Percentiles rank a stretch among this genome's conserved stretches.
phyloP scores from a whole-genome alignment of 2,888 invertebrate species.

The Axea sp. region DNA sequence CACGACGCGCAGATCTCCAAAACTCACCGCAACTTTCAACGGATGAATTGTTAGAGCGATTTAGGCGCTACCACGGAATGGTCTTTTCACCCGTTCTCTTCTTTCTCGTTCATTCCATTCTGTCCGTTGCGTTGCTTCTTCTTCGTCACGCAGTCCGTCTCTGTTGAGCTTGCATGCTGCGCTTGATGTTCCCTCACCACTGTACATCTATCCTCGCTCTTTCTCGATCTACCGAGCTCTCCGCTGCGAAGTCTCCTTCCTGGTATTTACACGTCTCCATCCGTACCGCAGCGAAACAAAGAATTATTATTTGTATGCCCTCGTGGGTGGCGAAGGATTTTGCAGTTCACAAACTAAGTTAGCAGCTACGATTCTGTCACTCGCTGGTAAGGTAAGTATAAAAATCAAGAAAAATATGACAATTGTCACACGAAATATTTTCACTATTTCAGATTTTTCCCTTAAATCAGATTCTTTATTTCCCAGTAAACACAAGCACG shows the following conservation, averaged over 20 bases:
- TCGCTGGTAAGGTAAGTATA: slow-evolving; percentile 34
- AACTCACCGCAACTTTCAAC: slow-evolving; percentile 77
- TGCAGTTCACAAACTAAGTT: slow-evolving; percentile 78
- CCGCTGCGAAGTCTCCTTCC: slow-evolving; percentile 64
- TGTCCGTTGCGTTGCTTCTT: slow-evolving; percentile 41
- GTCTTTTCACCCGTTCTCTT: slow-evolving; percentile 67
- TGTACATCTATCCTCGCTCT: slow-evolving; percentile 54
- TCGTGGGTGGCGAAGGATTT: slow-evolving; percentile 76
- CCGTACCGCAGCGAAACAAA: slow-evolving; percentile 73
- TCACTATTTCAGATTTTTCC: no score
- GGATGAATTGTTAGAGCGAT: slow-evolving; percentile 78
- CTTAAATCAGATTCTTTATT: no score
- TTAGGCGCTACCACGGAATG: slow-evolving; percentile 76
- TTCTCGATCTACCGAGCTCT: slow-evolving; percentile 58
- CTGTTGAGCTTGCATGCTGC: slow-evolving; percentile 47
- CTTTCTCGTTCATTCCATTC: slow-evolving; percentile 56
- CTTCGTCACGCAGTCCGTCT: slow-evolving; percentile 62
- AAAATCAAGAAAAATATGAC: slow-evolving; percentile 26
- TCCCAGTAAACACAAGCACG: no score
- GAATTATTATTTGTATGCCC: slow-evolving; percentile 78
- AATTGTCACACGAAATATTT: slow-evolving; percentile 9
- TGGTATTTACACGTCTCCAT: slow-evolving; percentile 77
- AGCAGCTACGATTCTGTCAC: slow-evolving; percentile 73
- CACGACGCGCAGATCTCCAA: slow-evolving; percentile 74
- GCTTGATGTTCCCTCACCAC: slow-evolving; percentile 54